phyloP scores from a whole-genome alignment of 2,113 vertebrate genomes.

The Falco punctatus region DNA sequence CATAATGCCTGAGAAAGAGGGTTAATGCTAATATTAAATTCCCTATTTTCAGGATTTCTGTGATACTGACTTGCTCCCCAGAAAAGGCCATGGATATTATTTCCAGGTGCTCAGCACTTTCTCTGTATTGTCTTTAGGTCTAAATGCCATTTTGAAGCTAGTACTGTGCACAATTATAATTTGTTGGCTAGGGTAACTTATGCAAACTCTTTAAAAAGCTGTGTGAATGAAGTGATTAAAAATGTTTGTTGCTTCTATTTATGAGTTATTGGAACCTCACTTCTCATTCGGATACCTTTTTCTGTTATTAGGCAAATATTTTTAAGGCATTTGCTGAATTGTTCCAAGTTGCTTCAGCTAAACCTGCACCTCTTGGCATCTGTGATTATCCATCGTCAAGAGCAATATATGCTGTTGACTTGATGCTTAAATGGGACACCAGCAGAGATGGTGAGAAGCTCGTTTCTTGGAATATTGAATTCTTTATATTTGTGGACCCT shows the following conservation, averaged over 20 bases:
- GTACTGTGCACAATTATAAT: background rate
- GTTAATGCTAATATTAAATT: background rate
- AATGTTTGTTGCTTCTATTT: background rate
- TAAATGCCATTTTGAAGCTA: background rate
- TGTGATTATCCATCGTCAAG: conserved; percentile 87
- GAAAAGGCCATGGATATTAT: background rate
- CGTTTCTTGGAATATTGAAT: background rate
- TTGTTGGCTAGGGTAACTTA: background rate
- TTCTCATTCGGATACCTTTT: background rate
- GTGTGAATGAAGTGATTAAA: background rate
- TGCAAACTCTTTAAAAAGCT: background rate
- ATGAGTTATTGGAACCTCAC: background rate
- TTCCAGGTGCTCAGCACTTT: background rate
- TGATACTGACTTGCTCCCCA: background rate
- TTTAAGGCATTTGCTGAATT: conserved; percentile 86
- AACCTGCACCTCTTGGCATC: conserved; percentile 87
- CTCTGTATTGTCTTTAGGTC: background rate
- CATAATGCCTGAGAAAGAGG: background rate
- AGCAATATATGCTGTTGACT: conserved; percentile 90
- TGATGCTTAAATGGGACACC: conserved; percentile 94
- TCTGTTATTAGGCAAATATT: conserved; percentile 76
- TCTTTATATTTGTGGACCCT: background rate
- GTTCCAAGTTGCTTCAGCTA: conserved; percentile 84
- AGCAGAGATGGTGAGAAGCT: conserved; percentile 78
- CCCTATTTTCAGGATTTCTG: background rate